Base-by-base conservation (phyloP, 2,888 invertebrate species). In the Monoplex corrugatus region DNA sequence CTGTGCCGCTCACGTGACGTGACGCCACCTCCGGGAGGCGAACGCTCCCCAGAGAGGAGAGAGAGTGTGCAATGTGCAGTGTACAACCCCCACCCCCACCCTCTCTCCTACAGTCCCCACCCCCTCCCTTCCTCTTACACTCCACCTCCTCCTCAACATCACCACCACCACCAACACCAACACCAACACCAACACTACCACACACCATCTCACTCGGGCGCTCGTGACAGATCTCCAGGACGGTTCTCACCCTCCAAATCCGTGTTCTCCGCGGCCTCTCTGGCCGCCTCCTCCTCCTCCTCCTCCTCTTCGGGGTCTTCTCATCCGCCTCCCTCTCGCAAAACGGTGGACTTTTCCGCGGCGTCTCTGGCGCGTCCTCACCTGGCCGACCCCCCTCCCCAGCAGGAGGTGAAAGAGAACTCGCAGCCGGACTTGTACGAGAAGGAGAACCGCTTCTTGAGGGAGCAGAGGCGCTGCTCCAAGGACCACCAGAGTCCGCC, bases 401-500 rank as follows among this genome's bases (percentile, higher is more conserved):
- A 23, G 50, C 32, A 72, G 75, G 75, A 75, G 32, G 87, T 75
- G 50, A 87, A 87, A 78, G 85, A 86, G 57, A 86, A 87, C 82
- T 86, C 82, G 44, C 35, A 84, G n/a, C 75, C 84, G 16, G 63
- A 89, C 32, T 72, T 89, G 50, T 91, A 88, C 87, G 91, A 90
- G 83, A 91, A 91, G 85, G 91, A 91, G 72, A 91, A 91, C 80
- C 86, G 91, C 5, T 91, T 89, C 84, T 63, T 91, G 16, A 86
- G 89, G n/a, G 91, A 91, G 50, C 91, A 91, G 78, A 87, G 90
- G 50, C 28, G 89, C 57, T 83, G 89, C n/a, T 87, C 89, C 23
- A 90, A 91, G 63, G 90, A 90, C 72, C 68, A 83, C 50, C 96
- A 98, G 98, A 84, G 84, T 32, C 84, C 84, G 35, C 84, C 84